Conservation (phyloP, 1,140 invertebrate genomes). For the Lordiphosa mommai region DNA sequence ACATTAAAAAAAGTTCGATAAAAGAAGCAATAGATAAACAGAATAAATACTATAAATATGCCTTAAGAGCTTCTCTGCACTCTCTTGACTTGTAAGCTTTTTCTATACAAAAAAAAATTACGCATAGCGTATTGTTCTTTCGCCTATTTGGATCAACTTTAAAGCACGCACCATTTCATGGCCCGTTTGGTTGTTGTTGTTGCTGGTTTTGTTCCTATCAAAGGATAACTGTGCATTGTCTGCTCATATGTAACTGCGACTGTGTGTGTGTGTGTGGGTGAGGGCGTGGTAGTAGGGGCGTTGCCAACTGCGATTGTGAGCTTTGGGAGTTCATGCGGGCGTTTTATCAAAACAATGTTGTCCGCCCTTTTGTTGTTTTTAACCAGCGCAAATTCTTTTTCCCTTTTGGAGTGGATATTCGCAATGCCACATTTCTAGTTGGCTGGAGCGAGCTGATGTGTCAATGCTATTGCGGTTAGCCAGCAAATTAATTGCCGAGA, state of each 20-base stretch:
- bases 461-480: constrained; percentile 68
- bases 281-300: constrained; percentile 6
- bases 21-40: no score
- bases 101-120: no score
- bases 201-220: constrained; percentile 55
- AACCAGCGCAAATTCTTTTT: constrained; percentile 63
- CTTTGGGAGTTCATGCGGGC: constrained; percentile 59
- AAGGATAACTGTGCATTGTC: constrained; percentile 75
- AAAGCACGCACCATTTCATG: constrained; percentile 68
- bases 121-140: constrained; percentile 8
- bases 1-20: no score
- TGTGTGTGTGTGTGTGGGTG: constrained; percentile 12
- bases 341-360: constrained; percentile 75
- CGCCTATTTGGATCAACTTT: constrained; percentile 11
- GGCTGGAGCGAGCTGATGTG: constrained; percentile 60
- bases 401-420: constrained; percentile 18
- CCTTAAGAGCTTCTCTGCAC: no score
- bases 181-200: constrained; percentile 24
- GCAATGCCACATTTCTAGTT: constrained; percentile 58
- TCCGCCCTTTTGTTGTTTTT: constrained; percentile 72
- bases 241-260: constrained; percentile 41
- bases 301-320: constrained; percentile 9
- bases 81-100: no score
- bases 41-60: no score
- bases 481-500: constrained; percentile 71